Evolutionary conservation across 2,888 invertebrate species (phyloP).

Genomic region (Lutraria lutraria): DNA sequence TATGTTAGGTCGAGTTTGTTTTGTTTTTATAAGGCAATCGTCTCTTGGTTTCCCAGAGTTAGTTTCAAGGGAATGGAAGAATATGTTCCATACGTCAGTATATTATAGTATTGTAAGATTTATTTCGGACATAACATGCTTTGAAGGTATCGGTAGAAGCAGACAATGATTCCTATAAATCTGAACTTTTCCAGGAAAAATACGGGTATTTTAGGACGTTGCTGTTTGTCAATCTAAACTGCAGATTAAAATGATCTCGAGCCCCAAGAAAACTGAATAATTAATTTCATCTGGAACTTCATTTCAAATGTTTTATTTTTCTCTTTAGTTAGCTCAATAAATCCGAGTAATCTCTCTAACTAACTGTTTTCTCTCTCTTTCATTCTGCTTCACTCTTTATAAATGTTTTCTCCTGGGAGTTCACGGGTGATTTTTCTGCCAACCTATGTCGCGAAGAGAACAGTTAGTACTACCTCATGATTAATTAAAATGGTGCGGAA

Average conservation of each 20-base stretch:
- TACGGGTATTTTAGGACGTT: too few species aligned
- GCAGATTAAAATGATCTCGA: too few species aligned
- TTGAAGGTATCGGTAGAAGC: too few species aligned
- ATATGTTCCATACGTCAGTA: too few species aligned
- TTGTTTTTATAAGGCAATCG: too few species aligned
- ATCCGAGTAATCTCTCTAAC: background rate
- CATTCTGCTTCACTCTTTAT: conserved; percentile 1
- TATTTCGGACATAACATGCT: too few species aligned
- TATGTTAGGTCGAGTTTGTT: background rate
- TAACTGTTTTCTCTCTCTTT: background rate
- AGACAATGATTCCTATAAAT: too few species aligned
- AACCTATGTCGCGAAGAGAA: conserved; percentile 45
- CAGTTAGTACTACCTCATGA: conserved; percentile 47
- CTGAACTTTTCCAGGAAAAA: too few species aligned
- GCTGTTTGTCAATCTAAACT: too few species aligned
- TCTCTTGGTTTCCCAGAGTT: too few species aligned
- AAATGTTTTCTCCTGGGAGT: conserved; percentile 19
- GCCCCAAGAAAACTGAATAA: background rate
- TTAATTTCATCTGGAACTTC: conserved; percentile 2
- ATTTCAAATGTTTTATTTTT: conserved; percentile 21
- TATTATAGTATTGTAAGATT: too few species aligned
- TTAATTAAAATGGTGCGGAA: conserved; percentile 52
- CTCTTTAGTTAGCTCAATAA: background rate
- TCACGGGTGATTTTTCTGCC: conserved; percentile 36
- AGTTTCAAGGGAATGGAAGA: too few species aligned